Evolutionary conservation across 1,140 invertebrate species (phyloP), one percentile per base, ranked within the genome.

Genomic region (Zaprionus taronus): DNA sequence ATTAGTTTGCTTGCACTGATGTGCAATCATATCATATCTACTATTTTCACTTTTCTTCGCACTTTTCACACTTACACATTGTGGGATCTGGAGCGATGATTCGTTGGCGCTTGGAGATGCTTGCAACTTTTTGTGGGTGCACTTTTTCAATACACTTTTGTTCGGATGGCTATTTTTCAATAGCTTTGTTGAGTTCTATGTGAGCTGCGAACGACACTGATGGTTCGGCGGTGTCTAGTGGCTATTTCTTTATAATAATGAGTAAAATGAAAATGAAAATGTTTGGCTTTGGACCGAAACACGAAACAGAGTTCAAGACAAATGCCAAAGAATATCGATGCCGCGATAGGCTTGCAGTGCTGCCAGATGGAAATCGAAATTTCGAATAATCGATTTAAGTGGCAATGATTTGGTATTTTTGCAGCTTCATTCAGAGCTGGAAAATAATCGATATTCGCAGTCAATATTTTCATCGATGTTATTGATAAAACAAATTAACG

Each of bases 241-340:
- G 51, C 75, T 63, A 61, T 65, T 72, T 77, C 65, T 68, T 73
- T 73, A 47, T 65, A 68, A 49, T 68, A 49, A 63, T 68, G 71
- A 53, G 58, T 57, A 73, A 77, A 77, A 72, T 63, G 64, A 73
- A 77, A 77, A 77, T 63, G 75, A 77, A 68, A 77, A 73, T 74
- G 75, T 74, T 77, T 77, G 75, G 75, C 75, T 77, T 77, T 67
- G 20, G 34, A 60, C 71, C 75, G 71, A 51, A 72, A 47, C 73
- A 76, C 73, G 67, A 75, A 75, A 71, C 72, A 62, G 65, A 70
- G 38, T 70, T 55, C 31, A 67, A 72, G 71, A 61, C 64, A 62
- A 70, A 70, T 53, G 58, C 47, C 22, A 38, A 22, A 70, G 67
- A 56, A 26, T 70, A 70, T 70, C 67, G 67, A 62, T 70, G 28